These are phyloP conservation scores for Nannoperca australis DNA, from an alignment of 2,797 vertebrate genomes.

Conservation along the genomic window DNA sequence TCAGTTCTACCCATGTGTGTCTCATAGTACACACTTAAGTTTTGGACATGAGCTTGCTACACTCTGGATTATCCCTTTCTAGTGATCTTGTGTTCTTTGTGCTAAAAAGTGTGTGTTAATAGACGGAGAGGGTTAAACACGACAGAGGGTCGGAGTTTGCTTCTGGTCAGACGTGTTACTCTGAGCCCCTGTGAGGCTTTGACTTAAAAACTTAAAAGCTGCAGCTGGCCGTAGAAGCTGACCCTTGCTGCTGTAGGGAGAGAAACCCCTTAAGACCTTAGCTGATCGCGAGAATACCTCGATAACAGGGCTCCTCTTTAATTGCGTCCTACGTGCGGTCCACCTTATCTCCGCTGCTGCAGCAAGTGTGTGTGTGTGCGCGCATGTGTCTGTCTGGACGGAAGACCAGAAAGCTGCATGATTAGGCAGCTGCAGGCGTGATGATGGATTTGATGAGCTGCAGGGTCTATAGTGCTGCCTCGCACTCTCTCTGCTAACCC, in stretches of 20 bases:
- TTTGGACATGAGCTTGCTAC: neutral
- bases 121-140: slow-evolving; percentile 42
- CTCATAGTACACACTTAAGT: slow-evolving; percentile 10
- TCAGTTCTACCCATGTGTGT: slow-evolving; percentile 10
- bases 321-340: slow-evolving; percentile 79
- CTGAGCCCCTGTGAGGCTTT: slow-evolving; percentile 52
- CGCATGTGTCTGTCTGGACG: slow-evolving; percentile 62
- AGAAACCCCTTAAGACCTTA: slow-evolving; percentile 78
- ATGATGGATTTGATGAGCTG: slow-evolving; percentile 83
- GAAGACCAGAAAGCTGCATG: slow-evolving; percentile 69
- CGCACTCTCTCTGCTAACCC: slow-evolving; percentile 64
- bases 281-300: slow-evolving; percentile 77
- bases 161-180: slow-evolving; percentile 56
- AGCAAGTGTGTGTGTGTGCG: slow-evolving; percentile 70
- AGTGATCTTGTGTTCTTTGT: slow-evolving; percentile 31
- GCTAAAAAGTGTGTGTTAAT: slow-evolving; percentile 19
- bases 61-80: slow-evolving; percentile 16
- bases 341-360: slow-evolving; percentile 83
- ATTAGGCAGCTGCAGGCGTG: slow-evolving; percentile 76
- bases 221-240: slow-evolving; percentile 60
- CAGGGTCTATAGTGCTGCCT: slow-evolving; percentile 70
- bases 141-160: slow-evolving; percentile 24
- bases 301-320: slow-evolving; percentile 82
- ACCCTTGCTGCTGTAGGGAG: slow-evolving; percentile 67
- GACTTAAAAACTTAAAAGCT: slow-evolving; percentile 61